A percentile compares a stretch with the other conserved stretches of the same genome.
Conservation (phyloP, 2,113 vertebrate genomes). For the Nothocercus nigrocapillus region DNA sequence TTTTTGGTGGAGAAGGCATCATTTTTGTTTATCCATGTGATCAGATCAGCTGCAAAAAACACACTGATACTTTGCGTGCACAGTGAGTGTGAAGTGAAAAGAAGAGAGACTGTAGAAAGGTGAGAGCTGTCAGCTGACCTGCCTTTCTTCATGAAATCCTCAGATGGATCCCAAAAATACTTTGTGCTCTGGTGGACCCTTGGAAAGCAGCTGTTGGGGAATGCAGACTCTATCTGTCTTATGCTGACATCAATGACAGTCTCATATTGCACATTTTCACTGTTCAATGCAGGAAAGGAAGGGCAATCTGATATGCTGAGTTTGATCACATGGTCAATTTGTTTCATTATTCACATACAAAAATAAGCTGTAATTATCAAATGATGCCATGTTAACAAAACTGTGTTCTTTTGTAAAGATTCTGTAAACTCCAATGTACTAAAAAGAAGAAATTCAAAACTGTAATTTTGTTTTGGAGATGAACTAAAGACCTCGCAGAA, state of each 20-base stretch:
- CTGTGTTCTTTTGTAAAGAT: neutral
- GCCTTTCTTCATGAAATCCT: neutral
- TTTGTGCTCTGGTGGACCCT: neutral
- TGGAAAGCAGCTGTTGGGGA: neutral
- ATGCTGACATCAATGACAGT: neutral
- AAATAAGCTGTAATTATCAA: neutral
- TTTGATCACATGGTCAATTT: neutral
- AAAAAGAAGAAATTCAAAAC: neutral
- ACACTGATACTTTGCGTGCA: neutral
- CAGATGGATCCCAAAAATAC: neutral
- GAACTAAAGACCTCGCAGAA: neutral
- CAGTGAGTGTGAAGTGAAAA: rapidly evolving
- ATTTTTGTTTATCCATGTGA: neutral
- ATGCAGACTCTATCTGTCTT: neutral
- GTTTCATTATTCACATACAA: neutral
- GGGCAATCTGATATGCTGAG: neutral
- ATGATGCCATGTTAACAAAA: neutral
- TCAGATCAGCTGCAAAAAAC: neutral
- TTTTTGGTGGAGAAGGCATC: neutral
- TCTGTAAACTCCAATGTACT: neutral
- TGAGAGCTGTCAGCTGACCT: neutral
- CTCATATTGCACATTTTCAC: neutral
- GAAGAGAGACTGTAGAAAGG: neutral
- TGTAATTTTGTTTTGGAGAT: neutral
- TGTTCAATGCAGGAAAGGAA: neutral